phyloP scores from a whole-genome alignment of 2,888 invertebrate genomes.

The Leucania comma region DNA sequence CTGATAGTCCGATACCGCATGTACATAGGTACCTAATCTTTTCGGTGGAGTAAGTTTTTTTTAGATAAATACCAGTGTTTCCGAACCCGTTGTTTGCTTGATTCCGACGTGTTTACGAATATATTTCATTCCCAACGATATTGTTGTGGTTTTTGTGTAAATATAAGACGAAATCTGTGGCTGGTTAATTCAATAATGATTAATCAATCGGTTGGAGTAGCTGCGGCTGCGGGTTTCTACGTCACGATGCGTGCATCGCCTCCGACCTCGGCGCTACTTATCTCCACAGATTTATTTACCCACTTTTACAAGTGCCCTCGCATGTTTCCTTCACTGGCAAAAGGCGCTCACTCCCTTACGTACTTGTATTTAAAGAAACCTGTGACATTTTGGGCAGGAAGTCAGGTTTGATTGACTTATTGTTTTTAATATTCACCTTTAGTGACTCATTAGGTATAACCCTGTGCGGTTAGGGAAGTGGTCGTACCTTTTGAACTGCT shows the following conservation, averaged over 20 bases:
- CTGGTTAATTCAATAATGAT: conserved; percentile 56
- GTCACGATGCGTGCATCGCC: conserved; percentile 64
- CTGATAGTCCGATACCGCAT: conserved; percentile 36
- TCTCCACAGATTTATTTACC: conserved; percentile 77
- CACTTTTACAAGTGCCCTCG: conserved; percentile 69
- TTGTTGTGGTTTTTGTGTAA: conserved; percentile 20
- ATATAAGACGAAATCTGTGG: conserved; percentile 24
- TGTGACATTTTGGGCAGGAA: conserved; percentile 43
- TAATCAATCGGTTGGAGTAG: conserved; percentile 59
- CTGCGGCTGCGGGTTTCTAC: conserved; percentile 45
- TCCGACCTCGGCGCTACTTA: conserved; percentile 82
- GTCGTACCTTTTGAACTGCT: conserved; percentile 21
- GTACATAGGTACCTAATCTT: conserved; percentile 34
- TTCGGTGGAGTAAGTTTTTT: conserved; percentile 37
- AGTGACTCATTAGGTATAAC: conserved; percentile 50
- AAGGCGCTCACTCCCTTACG: conserved; percentile 39
- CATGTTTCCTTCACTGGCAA: conserved; percentile 53
- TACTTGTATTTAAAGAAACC: neutral
- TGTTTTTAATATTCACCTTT: conserved; percentile 21
- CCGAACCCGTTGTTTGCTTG: conserved; percentile 36
- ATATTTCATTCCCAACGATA: conserved; percentile 31
- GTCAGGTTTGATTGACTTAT: conserved; percentile 4
- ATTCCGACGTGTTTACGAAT: conserved; percentile 40
- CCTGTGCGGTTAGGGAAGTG: conserved; percentile 51
- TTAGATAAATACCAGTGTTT: conserved; percentile 35